Percentiles rank a stretch among this genome's conserved stretches.
phyloP scores from a whole-genome alignment of 2,888 invertebrate species.

The Cheilosia urbana region DNA sequence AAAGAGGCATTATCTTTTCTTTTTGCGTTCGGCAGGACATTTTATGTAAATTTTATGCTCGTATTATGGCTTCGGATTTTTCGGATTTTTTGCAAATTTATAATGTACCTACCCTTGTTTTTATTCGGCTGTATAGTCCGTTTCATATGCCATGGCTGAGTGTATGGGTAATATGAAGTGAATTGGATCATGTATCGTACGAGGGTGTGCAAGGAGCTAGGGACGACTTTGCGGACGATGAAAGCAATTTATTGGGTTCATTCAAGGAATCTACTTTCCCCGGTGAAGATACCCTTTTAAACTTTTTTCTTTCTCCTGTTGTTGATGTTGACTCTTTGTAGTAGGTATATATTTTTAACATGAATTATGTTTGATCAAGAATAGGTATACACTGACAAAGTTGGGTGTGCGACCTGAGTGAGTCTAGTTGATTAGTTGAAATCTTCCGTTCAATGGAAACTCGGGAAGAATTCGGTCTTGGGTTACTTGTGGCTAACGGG shows the following conservation, averaged over 20 bases:
- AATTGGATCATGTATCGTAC: conserved; percentile 20
- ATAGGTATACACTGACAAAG: conserved; percentile 17
- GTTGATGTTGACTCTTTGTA: background rate
- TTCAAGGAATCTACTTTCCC: conserved; percentile 37
- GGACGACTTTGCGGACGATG: conserved; percentile 34
- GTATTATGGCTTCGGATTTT: conserved; percentile 51
- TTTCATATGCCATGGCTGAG: background rate
- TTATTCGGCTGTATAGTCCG: conserved; percentile 2
- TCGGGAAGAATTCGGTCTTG: background rate
- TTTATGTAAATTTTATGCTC: conserved; percentile 72
- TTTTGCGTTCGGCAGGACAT: conserved; percentile 30
- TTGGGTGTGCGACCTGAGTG: background rate
- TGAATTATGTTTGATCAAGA: conserved; percentile 14
- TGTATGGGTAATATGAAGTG: conserved; percentile 26
- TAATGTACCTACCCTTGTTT: conserved; percentile 54
- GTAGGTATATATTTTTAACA: background rate
- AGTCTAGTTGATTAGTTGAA: conserved; percentile 17
- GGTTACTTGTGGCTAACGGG: background rate
- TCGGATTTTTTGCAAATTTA: conserved; percentile 31
- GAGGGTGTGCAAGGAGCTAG: no score
- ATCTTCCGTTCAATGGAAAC: background rate
- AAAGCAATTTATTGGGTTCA: conserved; percentile 47
- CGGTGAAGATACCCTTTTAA: conserved; percentile 26
- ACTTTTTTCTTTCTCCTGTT: background rate
- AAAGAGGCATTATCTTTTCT: conserved; percentile 26